A percentile compares a stretch with the other conserved stretches of the same genome.
phyloP scores from a whole-genome alignment of 2,113 vertebrate species.

The Notiomystis cincta region DNA sequence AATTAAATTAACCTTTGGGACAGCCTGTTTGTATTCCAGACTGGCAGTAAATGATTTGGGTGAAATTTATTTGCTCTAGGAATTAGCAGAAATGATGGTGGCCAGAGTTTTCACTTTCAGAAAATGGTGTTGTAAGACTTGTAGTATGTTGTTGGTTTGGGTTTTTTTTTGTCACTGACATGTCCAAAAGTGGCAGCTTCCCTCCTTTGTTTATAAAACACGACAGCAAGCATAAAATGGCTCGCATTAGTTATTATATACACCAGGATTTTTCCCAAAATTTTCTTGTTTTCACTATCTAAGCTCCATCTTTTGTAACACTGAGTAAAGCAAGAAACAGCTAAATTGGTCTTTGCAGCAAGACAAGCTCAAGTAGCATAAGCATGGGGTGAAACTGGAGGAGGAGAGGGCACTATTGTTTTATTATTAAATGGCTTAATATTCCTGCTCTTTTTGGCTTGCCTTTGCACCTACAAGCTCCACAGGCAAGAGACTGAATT shows the following conservation, averaged over 20 bases:
- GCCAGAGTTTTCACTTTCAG: neutral
- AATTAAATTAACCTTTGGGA: constrained; percentile 24
- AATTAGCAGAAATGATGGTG: neutral
- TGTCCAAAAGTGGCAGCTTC: neutral
- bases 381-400: neutral
- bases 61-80: neutral
- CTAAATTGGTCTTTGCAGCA: neutral
- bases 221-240: neutral
- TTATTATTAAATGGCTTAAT: neutral
- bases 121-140: neutral
- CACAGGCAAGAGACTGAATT: neutral
- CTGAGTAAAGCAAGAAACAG: neutral
- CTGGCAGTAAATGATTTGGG: neutral
- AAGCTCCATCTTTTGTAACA: neutral
- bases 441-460: neutral
- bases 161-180: neutral
- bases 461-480: neutral
- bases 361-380: neutral
- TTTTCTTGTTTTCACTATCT: neutral
- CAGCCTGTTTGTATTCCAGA: neutral
- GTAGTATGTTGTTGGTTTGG: fast-evolving
- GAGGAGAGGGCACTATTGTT: neutral
- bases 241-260: neutral
- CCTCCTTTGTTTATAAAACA: neutral
- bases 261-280: neutral